Evolutionary conservation across 2,888 invertebrate genomes (phyloP), one percentile per base, ranked within the genome.

Genomic region (Rhagonycha fulva): DNA sequence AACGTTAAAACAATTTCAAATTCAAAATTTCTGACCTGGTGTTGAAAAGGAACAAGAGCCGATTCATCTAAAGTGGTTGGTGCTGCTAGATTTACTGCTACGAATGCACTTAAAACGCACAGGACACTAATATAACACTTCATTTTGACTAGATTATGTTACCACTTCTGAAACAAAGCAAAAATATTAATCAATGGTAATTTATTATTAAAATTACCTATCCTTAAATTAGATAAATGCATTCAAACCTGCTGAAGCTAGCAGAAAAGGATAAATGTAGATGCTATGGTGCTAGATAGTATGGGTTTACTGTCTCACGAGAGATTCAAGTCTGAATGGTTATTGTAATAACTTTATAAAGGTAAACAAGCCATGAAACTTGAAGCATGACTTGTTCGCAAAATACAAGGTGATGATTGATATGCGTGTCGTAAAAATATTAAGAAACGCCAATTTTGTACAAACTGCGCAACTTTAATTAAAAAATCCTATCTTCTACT

Each of bases 141-240:
- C 88, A 88, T 88, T 82, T 85, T 87, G 87, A 88, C 87, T 87
- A 87, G 88, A 88, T 87, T 69, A 84, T 84, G 83, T 85, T 86
- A 86, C 85, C 86, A 86, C 85, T 83, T 84, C 87, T 87, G 87
- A 81, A 88, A 87, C 82, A 85, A 83, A 83, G 82, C 81, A 81
- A 81, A 80, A 80, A 63, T 24, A 63, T 28, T 24, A 23, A 74
- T 61, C 14, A 68, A 32, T 14, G 4, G 14, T 12, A 23, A n/a
- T 11, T 19, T 14, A 71, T 11, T 11, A 67, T 26, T 12, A 72
- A 60, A 32, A 72, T 7, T 28, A 7, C 1, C 9, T 28, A 9
- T 28, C 9, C 28, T 19, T 9, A 28, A 28, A 28, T 9, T 2
- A 47, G 2, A 47, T 7, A 47, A n/a, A 47, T 47, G 5, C n/a